Conservation (phyloP, 2,888 invertebrate species). For the Altica lythri region DNA sequence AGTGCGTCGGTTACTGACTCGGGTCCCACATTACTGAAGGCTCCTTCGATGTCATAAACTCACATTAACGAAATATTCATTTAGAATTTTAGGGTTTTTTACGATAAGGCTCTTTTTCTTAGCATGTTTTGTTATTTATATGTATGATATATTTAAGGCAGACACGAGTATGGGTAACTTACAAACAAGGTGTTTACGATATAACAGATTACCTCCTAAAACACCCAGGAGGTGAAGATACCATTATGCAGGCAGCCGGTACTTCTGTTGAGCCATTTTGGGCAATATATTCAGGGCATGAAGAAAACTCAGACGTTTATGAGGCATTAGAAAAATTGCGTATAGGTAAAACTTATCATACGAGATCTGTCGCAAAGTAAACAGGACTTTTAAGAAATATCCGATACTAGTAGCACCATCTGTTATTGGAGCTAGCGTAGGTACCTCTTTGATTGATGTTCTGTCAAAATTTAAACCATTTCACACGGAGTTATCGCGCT, state of each 20-base stretch:
- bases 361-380: no score
- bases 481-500: background rate
- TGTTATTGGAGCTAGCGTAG: background rate
- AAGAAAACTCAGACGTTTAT: slow-evolving; percentile 70
- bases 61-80: no score
- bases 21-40: no score
- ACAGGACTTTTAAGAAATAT: no score
- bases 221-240: slow-evolving; percentile 86
- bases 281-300: slow-evolving; percentile 84
- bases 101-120: no score
- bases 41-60: no score
- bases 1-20: no score
- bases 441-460: slow-evolving; percentile 64
- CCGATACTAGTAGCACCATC: background rate
- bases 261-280: slow-evolving; percentile 86
- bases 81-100: no score
- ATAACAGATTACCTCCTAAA: slow-evolving; percentile 85
- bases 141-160: slow-evolving; percentile 57
- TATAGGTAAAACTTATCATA: slow-evolving; percentile 66
- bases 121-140: no score
- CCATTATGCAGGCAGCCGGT: slow-evolving; percentile 90
- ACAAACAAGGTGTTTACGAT: slow-evolving; percentile 90
- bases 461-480: slow-evolving; percentile 56
- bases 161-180: slow-evolving; percentile 74
- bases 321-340: slow-evolving; percentile 80